Evolutionary conservation across 2,797 vertebrate species (phyloP), one percentile per base, ranked within the genome.

Genomic region (Bovichtus diacanthus): DNA sequence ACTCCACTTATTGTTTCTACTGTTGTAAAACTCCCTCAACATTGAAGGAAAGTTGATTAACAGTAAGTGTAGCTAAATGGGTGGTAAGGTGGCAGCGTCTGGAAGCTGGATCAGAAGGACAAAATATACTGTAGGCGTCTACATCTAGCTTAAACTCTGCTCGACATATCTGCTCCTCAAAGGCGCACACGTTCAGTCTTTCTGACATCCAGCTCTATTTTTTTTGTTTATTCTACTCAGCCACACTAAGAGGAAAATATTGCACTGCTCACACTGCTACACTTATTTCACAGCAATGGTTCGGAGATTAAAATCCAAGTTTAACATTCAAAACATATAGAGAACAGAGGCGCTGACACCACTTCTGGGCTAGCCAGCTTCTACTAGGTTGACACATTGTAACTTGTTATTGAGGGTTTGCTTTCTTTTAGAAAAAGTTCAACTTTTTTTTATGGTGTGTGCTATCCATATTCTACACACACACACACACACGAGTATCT

Each of bases 11-110:
- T 86, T 76, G 76, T 88, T 90, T 89, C 64, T 41, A 63, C 78
- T 70, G 87, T 66, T 85, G 55, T 81, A 88, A 84, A 88, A 79
- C 68, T 86, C 80, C 51, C 74, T 82, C 46, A 81, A 75, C 65
- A 85, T 76, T 74, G 55, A 80, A 76, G 70, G 50, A 66, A 88
- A 87, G 80, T 86, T 90, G 81, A 91, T 91, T 90, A 88, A 85
- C 76, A 86, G 75, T 80, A 74, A 87, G 64, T 82, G 71, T 83
- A 75, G 74, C 70, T 62, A 72, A 83, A 80, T 84, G 54, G 47
- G 38, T 76, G 70, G 73, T 36, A 74, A 78, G 78, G 78, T 56
- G 54, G 69, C 56, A 73, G 64, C 43, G 6, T 47, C 39, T 78
- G 44, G 60, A 81, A 76, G 44, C 39, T 56, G 55, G 38, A 76